Percentiles rank a stretch among this genome's conserved stretches.
phyloP scores from a whole-genome alignment of 1,140 invertebrate species.

The Scaptomyza montana region DNA sequence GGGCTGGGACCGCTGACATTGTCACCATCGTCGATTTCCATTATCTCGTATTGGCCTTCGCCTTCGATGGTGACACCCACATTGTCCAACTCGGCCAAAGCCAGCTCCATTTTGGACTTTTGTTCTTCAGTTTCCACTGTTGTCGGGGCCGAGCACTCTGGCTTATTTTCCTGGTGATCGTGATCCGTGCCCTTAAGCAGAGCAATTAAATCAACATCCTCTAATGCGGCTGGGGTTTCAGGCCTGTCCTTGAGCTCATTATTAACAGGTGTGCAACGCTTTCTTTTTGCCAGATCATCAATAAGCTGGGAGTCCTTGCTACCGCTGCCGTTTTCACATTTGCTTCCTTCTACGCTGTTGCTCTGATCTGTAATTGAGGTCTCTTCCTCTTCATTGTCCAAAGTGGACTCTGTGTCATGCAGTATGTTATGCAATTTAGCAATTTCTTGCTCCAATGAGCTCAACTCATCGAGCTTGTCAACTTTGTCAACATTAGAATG shows the following conservation, averaged over 20 bases:
- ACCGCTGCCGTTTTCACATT: constrained; percentile 16
- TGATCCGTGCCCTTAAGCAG: constrained; percentile 71
- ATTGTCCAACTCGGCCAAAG: constrained; percentile 49
- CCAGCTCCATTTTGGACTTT: constrained; percentile 46
- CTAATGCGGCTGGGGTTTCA: constrained; percentile 33
- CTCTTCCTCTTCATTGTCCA: not conserved
- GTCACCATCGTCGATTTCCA: constrained; percentile 76
- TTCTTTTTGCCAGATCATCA: constrained; percentile 11
- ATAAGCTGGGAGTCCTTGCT: constrained; percentile 5
- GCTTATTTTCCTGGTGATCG: constrained; percentile 21
- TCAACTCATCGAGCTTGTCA: constrained; percentile 66
- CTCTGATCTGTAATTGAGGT: not conserved
- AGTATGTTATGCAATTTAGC: constrained; percentile 72
- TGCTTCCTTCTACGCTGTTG: constrained; percentile 2
- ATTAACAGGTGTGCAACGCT: constrained; percentile 12
- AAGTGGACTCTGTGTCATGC: constrained; percentile 6
- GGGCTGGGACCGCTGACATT: constrained; percentile 20
- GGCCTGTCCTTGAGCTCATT: constrained; percentile 11
- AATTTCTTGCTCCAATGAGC: constrained; percentile 73
- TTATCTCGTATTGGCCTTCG: constrained; percentile 79
- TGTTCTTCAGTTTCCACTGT: constrained; percentile 10
- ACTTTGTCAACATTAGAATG: constrained; percentile 10
- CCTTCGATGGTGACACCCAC: constrained; percentile 76
- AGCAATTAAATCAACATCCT: constrained; percentile 78
- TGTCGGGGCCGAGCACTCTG: not conserved